Percentiles rank a stretch among this genome's conserved stretches.
Evolutionary conservation across 2,888 invertebrate species (phyloP).

Genomic region (Caradrina clavipalpis): DNA sequence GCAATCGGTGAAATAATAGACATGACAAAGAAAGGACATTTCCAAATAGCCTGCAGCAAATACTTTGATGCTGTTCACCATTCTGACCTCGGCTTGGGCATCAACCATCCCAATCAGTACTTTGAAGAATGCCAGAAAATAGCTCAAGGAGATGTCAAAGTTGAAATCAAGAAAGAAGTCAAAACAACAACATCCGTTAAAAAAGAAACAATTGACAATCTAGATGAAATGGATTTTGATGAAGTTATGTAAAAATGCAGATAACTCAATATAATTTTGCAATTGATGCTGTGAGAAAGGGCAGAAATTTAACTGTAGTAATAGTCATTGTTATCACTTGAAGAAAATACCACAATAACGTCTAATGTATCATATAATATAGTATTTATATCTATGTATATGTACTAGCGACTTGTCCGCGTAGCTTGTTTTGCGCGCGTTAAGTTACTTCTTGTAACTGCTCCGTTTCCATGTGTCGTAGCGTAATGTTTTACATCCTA

Average conservation of each 20-base stretch:
- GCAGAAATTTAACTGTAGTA: no score
- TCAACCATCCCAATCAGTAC: conserved; percentile 98
- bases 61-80: conserved; percentile 95
- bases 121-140: conserved; percentile 95
- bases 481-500: no score
- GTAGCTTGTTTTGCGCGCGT: no score
- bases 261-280: background rate
- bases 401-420: no score
- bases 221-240: conserved; percentile 85
- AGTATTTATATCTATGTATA: no score
- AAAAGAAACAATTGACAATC: conserved; percentile 72
- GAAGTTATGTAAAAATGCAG: conserved; percentile 71
- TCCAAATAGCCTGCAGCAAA: conserved; percentile 96
- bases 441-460: no score
- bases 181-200: conserved; percentile 70
- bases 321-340: background rate
- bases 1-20: conserved; percentile 94
- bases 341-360: background rate
- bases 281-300: no score
- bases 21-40: conserved; percentile 94
- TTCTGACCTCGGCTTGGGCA: conserved; percentile 92
- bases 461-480: no score
- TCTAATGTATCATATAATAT: no score
- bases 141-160: conserved; percentile 80
- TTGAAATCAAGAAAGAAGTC: conserved; percentile 76